Conservation (phyloP, 2,888 invertebrate species). For the Ornithoptera priamus region DNA sequence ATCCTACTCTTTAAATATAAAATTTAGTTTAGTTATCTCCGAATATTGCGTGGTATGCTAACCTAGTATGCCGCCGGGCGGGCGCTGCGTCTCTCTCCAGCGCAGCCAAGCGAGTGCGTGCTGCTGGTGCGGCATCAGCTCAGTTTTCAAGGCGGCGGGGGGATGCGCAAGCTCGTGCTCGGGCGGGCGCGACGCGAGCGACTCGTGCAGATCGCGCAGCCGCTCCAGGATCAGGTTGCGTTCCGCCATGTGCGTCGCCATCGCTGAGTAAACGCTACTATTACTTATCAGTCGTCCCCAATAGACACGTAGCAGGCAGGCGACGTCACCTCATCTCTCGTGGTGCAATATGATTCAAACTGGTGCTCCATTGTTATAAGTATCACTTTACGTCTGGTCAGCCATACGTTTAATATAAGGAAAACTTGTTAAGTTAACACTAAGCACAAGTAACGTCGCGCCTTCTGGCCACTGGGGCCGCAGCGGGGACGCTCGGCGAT, state of each 20-base stretch:
- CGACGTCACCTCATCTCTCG: too few species aligned
- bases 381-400: too few species aligned
- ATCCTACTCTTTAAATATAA: too few species aligned
- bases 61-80: constrained; percentile 87
- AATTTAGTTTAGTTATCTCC: too few species aligned
- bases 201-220: constrained; percentile 85
- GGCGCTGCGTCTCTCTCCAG: constrained; percentile 94
- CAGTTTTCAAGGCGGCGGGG: constrained; percentile 82
- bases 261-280: constrained; percentile 60
- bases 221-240: constrained; percentile 85
- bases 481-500: too few species aligned
- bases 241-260: constrained; percentile 84
- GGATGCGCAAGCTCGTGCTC: constrained; percentile 79
- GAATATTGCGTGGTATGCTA: neutral
- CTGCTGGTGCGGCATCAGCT: constrained; percentile 90
- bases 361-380: too few species aligned
- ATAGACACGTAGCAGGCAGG: neutral
- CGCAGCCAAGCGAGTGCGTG: constrained; percentile 92
- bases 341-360: too few species aligned
- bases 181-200: constrained; percentile 83
- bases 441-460: too few species aligned
- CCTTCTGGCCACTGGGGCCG: too few species aligned
- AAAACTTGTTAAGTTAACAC: too few species aligned
- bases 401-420: too few species aligned
- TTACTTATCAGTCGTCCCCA: neutral